Base-by-base conservation (phyloP, 2,888 invertebrate species). In the Drosophila falleni region DNA sequence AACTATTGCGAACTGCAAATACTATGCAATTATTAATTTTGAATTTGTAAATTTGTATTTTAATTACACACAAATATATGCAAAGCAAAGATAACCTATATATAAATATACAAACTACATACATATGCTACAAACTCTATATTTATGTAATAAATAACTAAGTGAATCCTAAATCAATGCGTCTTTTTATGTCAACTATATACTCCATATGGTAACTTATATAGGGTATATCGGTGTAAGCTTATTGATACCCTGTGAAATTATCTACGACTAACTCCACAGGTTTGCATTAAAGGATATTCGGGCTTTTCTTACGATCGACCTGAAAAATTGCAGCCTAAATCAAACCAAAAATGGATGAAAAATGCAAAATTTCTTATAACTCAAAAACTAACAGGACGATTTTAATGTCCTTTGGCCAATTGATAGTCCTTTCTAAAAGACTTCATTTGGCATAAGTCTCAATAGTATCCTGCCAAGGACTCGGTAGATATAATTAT, bases 91-190 rank as follows among this genome's bases (percentile, higher is more conserved):
- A 76, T 69, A 74, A 37, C 75, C 75, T 58, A 46, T 56, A 49
- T 37, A 62, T 23, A 23, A 58, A 50, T 71, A 66, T 53, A 49
- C 46, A 42, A 42, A 23, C 42, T 42, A 15, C 31, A 58, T 56
- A 47, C 35, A 37, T 23, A 29, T 60, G 42, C 56, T 41, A 42
- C 23, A 39, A 39, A 47, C 33, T 41, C 39, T 66, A 72, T 61
- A 76, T 76, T 67, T 76, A 66, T 80, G 47, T 80, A 80, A 77
- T 78, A 80, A 80, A 77, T 58, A 67, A 66, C 44, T 71, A 63
- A 66, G 66, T 77, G 44, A 67, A 76, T 55, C 8, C 31, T 56
- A 61, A 49, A 70, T 35, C 10, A 42, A 29, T 4, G 10, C 9
- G 13, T 33, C 8, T 29, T 15, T 2, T 13, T 13, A 23, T 2